Base-by-base conservation (phyloP, 2,888 invertebrate species). In the Ophonus ardosiacus region DNA sequence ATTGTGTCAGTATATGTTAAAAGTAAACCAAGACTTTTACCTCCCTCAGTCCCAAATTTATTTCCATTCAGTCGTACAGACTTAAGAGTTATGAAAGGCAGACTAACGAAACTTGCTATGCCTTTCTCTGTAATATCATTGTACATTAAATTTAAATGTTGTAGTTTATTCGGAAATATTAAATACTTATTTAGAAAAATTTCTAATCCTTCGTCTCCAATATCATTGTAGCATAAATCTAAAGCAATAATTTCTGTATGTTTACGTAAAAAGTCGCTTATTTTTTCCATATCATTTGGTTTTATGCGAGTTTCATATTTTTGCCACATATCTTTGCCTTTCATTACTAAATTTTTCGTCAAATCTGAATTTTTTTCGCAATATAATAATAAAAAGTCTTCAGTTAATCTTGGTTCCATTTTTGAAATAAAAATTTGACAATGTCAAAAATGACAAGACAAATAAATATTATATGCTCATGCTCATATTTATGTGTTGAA, bases 41-140 rank as follows among this genome's bases (percentile, higher is more conserved):
- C 93, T 0, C 93, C 93, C 90, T 92, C 90, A 0, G 90, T 90
- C 0, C 94, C 94, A 31, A 95, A 90, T 88, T 93, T 92, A 87
- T 94, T 95, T 0, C 94, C 94, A 86, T 93, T 93, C 0, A 95
- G 84, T 87, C 93, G 90, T 0, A 95, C 88, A 85, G 92, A 92
- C 87, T 91, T 91, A 0, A 95, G 87, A 21, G 91, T 92, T 0
- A 94, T 86, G 61, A 89, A 86, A 86, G 84, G 17, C 86, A 86
- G 7, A 86, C 86, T 13, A 87, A 87, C 65, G 87, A 7, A 87
- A 85, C 10, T 87, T 87, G 0, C 17, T 17, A 93, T 89, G 0
- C 93, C 93, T 59, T 87, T 85, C 7, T 91, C 90, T 0, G 91
- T 91, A 57, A 95, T 89, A 71, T 93, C 89, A 86, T 94, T 94